Evolutionary conservation across 2,113 vertebrate genomes (phyloP).

Genomic region (Mesitornis unicolor): DNA sequence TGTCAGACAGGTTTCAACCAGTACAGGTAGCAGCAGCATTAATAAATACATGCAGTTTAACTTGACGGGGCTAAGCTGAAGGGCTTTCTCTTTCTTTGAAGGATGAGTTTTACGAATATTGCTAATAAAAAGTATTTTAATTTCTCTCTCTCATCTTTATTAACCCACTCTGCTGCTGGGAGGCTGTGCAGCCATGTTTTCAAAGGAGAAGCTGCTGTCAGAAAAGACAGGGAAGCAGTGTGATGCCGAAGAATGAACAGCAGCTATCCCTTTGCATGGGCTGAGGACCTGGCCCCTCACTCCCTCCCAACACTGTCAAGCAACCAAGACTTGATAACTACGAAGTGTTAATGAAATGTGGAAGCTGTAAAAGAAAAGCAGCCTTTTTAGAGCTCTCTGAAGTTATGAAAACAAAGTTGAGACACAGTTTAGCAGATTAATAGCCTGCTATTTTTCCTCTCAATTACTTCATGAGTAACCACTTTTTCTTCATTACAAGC

Average conservation of each 20-base stretch:
- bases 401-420: not conserved
- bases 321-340: not conserved
- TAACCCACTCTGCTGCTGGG: not conserved
- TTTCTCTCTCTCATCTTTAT: not conserved
- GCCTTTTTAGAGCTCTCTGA: not conserved
- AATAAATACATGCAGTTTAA: not conserved
- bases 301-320: not conserved
- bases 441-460: not conserved
- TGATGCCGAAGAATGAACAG: not conserved
- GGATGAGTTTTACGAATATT: not conserved
- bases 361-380: not conserved
- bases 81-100: not conserved
- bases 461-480: not conserved
- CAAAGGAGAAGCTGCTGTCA: not conserved
- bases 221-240: not conserved
- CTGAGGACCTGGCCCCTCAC: not conserved
- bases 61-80: not conserved
- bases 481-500: not conserved
- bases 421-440: not conserved
- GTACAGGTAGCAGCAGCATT: not conserved
- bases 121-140: not conserved
- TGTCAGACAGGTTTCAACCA: not conserved
- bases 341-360: not conserved
- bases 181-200: not conserved
- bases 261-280: not conserved